These are phyloP conservation scores for Brachionus paranguensis DNA, from an alignment of 1,140 invertebrate species.

Conservation along the genomic window DNA sequence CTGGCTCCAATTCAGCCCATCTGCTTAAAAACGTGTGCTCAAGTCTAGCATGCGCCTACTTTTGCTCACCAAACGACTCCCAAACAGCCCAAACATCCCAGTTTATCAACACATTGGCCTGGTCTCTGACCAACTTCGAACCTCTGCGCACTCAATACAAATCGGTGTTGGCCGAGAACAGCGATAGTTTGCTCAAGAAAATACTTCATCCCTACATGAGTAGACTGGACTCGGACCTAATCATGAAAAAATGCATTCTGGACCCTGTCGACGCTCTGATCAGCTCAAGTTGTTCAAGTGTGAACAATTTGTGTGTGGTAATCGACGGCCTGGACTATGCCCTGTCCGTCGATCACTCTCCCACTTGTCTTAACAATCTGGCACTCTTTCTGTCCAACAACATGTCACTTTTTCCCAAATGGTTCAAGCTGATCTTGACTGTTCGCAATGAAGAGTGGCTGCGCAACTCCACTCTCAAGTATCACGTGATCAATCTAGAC, in stretches of 20 bases:
- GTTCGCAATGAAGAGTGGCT: not conserved
- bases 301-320: not conserved
- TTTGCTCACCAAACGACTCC: conserved; percentile 1
- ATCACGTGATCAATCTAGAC: conserved; percentile 54
- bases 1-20: not conserved
- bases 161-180: not conserved
- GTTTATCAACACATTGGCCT: conserved; percentile 8
- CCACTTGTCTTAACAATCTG: not conserved
- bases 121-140: conserved; percentile 29
- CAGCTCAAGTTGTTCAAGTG: not conserved
- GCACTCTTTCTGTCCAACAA: not conserved
- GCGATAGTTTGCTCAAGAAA: not conserved
- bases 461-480: not conserved
- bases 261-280: conserved; percentile 13
- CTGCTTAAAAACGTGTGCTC: not conserved
- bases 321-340: conserved; percentile 15
- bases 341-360: not conserved
- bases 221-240: not conserved
- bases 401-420: conserved; percentile 17
- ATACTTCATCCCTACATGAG: not conserved
- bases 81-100: not conserved
- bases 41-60: not conserved
- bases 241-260: conserved; percentile 15
- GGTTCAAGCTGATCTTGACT: conserved; percentile 24
- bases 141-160: not conserved